Conservation (phyloP, 2,888 invertebrate species). For the Agonopterix alstromeriana region DNA sequence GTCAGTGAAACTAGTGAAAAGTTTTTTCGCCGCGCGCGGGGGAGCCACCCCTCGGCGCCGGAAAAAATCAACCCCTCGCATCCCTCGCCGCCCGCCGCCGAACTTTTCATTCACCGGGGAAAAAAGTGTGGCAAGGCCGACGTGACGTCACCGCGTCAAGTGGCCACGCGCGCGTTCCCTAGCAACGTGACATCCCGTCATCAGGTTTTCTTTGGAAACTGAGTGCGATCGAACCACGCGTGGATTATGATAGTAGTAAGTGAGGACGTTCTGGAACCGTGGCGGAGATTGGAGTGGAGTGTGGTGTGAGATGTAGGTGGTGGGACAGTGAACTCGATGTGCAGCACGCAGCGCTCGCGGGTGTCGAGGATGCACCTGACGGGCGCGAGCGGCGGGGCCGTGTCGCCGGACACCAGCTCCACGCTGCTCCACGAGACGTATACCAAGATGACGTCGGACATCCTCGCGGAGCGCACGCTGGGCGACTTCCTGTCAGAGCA, state of each 20-base stretch:
- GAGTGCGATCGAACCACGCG: slow-evolving; percentile 15
- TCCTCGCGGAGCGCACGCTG: slow-evolving; percentile 90
- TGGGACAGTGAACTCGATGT: slow-evolving; percentile 55
- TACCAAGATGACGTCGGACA: slow-evolving; percentile 93
- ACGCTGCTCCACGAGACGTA: slow-evolving; percentile 87
- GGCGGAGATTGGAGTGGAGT: slow-evolving; percentile 38
- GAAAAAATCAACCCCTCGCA: slow-evolving; percentile 70
- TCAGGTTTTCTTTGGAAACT: slow-evolving; percentile 6
- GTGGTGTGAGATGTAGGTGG: slow-evolving; percentile 54
- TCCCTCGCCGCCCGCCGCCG: slow-evolving; percentile 68
- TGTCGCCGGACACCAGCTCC: slow-evolving; percentile 83
- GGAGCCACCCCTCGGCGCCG: slow-evolving; percentile 63
- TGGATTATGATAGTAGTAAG: slow-evolving; percentile 33
- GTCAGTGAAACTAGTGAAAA: slow-evolving; percentile 76
- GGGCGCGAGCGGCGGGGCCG: slow-evolving; percentile 72
- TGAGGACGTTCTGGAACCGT: slow-evolving; percentile 30
- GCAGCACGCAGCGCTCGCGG: slow-evolving; percentile 70
- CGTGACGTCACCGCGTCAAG: slow-evolving; percentile 74
- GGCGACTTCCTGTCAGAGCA: slow-evolving; percentile 93
- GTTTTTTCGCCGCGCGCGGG: slow-evolving; percentile 68
- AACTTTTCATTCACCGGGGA: slow-evolving; percentile 80
- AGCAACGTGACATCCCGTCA: slow-evolving; percentile 59
- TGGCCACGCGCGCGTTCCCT: slow-evolving; percentile 70
- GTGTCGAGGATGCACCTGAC: slow-evolving; percentile 75
- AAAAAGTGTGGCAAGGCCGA: slow-evolving; percentile 78